phyloP scores from a whole-genome alignment of 1,140 invertebrate species.

The Xylocopa sonorina region DNA sequence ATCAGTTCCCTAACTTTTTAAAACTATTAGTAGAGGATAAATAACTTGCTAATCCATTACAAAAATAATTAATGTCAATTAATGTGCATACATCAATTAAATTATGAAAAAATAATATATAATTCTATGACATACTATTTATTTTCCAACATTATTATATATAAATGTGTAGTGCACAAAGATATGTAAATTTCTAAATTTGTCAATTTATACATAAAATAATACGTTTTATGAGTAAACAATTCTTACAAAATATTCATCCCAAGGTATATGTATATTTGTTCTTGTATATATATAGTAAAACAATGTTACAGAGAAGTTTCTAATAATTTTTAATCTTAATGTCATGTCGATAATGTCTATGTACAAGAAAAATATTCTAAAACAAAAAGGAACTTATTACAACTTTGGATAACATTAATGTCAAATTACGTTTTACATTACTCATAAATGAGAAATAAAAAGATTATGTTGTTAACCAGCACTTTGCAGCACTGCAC shows the following conservation, averaged over 20 bases:
- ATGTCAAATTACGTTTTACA: constrained; percentile 29
- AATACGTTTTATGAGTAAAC: constrained; percentile 25
- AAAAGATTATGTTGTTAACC: constrained; percentile 13
- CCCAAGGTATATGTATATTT: background rate
- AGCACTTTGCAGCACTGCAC: constrained; percentile 9
- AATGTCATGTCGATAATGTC: constrained; percentile 24
- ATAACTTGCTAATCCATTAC: background rate
- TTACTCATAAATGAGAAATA: constrained; percentile 10
- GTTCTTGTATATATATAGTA: constrained; percentile 18
- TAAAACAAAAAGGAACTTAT: constrained; percentile 16
- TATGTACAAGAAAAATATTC: constrained; percentile 35
- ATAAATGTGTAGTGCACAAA: constrained; percentile 26
- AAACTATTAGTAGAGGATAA: too few relatives aligned
- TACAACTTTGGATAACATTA: constrained; percentile 27
- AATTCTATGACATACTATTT: constrained; percentile 47
- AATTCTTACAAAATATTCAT: constrained; percentile 19
- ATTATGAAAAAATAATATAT: constrained; percentile 29
- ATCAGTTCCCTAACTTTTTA: constrained; percentile 4
- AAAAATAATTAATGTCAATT: background rate
- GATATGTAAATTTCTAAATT: background rate
- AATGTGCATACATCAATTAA: background rate
- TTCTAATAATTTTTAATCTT: constrained; percentile 10
- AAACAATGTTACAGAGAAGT: constrained; percentile 14
- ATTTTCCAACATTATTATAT: constrained; percentile 36
- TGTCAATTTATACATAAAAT: constrained; percentile 30